Evolutionary conservation across 2,113 vertebrate genomes (phyloP).

Genomic region (Leptobrachium ailaonicum): DNA sequence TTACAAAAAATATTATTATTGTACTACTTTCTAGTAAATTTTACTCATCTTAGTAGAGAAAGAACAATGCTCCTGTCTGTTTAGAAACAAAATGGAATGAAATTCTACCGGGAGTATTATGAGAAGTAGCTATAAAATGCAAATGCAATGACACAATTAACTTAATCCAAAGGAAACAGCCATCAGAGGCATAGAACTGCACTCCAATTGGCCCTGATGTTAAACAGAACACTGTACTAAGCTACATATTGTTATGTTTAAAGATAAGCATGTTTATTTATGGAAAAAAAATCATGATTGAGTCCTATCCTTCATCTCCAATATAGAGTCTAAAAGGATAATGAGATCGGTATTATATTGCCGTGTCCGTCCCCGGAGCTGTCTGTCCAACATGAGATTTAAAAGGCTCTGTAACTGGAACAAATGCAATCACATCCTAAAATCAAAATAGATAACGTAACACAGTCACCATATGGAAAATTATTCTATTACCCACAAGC

Average conservation of each 20-base stretch:
- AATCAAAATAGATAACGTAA: slow-evolving; percentile 50
- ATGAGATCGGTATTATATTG: neutral
- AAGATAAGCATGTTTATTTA: neutral
- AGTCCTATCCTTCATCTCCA: neutral
- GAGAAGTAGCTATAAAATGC: neutral
- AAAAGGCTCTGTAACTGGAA: slow-evolving; percentile 43
- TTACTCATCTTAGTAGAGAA: too few species aligned
- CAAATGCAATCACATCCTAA: slow-evolving; percentile 47
- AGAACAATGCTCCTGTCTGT: too few species aligned
- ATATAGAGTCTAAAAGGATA: neutral
- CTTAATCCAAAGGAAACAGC: neutral
- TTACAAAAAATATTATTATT: too few species aligned
- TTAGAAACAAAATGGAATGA: too few species aligned
- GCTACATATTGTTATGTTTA: neutral
- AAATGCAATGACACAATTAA: neutral
- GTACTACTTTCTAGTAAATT: too few species aligned
- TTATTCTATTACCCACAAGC: slow-evolving; percentile 50
- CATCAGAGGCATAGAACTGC: neutral
- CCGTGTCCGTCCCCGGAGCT: slow-evolving; percentile 26
- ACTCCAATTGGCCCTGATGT: neutral
- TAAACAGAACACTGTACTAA: neutral
- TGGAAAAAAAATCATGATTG: neutral
- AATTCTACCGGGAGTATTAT: neutral
- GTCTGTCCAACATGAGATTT: slow-evolving; percentile 18
- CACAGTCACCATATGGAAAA: slow-evolving; percentile 46